Evolutionary conservation across 1,140 invertebrate species (phyloP).

Genomic region (Drosophila athabasca): DNA sequence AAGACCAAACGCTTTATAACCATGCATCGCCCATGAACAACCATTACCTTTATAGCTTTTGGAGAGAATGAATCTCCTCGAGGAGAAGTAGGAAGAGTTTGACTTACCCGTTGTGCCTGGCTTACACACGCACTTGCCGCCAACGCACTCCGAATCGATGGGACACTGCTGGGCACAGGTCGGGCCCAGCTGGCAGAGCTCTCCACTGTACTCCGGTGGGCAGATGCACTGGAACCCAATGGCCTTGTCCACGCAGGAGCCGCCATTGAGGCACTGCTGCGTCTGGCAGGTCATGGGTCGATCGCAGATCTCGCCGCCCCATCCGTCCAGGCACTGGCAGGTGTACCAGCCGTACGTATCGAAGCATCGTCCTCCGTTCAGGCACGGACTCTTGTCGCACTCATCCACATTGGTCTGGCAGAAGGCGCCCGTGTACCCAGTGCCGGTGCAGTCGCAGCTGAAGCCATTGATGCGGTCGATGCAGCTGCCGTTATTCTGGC

Average conservation of each 20-base stretch:
- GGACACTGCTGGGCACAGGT: constrained; percentile 76
- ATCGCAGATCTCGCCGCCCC: constrained; percentile 89
- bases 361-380: constrained; percentile 90
- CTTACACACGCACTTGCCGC: constrained; percentile 86
- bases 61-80: neutral
- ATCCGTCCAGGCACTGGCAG: constrained; percentile 93
- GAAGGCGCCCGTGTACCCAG: constrained; percentile 90
- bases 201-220: constrained; percentile 88
- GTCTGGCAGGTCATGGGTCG: constrained; percentile 85
- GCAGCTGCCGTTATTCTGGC: constrained; percentile 93
- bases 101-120: constrained; percentile 87
- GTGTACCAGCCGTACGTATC: constrained; percentile 91
- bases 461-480: constrained; percentile 91
- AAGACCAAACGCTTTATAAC: constrained; percentile 5
- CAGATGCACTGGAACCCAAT: constrained; percentile 89
- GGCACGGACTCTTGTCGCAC: constrained; percentile 90
- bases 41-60: constrained; percentile 10
- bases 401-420: constrained; percentile 95
- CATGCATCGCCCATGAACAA: constrained; percentile 36
- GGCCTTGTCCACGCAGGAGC: constrained; percentile 86
- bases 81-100: neutral
- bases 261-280: constrained; percentile 87
- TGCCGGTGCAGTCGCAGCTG: constrained; percentile 89
- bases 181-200: constrained; percentile 76
- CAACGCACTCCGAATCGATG: constrained; percentile 80